Evolutionary conservation across 1,140 invertebrate genomes (phyloP).

Genomic region (Antheraea mylitta): DNA sequence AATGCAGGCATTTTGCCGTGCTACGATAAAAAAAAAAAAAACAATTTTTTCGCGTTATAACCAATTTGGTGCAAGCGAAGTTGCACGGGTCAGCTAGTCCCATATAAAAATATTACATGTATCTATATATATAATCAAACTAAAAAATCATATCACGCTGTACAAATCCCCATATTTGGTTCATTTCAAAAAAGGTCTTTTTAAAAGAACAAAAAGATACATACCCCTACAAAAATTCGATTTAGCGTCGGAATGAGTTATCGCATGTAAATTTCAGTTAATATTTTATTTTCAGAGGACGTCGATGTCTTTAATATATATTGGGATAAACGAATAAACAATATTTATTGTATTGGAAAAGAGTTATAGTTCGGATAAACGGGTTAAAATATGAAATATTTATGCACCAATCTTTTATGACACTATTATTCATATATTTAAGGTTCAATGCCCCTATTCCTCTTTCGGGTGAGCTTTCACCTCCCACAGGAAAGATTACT

Average conservation of each 20-base stretch:
- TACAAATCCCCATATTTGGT: background rate
- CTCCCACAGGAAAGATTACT: too few species aligned
- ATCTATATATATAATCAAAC: background rate
- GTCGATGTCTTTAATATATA: conserved; percentile 1
- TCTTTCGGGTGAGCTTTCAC: too few species aligned
- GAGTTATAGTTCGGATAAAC: background rate
- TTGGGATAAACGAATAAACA: background rate
- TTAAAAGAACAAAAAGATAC: background rate
- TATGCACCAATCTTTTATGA: background rate
- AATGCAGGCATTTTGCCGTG: too few species aligned
- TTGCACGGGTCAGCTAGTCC: too few species aligned
- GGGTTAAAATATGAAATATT: background rate
- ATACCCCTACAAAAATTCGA: background rate
- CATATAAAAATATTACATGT: too few species aligned
- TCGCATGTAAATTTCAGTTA: background rate
- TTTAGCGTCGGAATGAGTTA: background rate
- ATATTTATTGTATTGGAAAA: conserved; percentile 3
- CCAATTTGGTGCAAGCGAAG: too few species aligned
- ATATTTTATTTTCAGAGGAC: background rate
- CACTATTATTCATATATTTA: too few species aligned
- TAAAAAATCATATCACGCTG: background rate
- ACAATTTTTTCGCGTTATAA: too few species aligned
- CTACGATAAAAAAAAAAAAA: too few species aligned
- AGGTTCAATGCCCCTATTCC: too few species aligned
- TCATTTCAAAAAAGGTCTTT: background rate